Evolutionary conservation across 2,113 vertebrate genomes (phyloP).

Genomic region (Charina bottae): DNA sequence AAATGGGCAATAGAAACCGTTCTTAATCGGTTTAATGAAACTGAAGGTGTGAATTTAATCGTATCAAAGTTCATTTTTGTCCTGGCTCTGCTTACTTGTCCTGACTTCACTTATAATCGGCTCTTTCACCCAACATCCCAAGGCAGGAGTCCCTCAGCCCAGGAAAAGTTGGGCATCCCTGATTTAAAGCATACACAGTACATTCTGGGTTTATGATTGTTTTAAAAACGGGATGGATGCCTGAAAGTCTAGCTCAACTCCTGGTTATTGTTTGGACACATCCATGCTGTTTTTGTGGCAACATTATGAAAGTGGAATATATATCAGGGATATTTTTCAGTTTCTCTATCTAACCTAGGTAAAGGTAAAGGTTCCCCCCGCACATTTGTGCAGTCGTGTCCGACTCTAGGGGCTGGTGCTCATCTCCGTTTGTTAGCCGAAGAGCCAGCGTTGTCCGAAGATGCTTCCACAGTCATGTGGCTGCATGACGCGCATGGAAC

Average conservation of each 20-base stretch:
- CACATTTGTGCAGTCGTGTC: no score
- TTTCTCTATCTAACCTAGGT: not conserved
- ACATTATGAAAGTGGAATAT: not conserved
- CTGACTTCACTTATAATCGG: not conserved
- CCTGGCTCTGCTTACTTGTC: not conserved
- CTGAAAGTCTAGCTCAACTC: not conserved
- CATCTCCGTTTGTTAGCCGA: no score
- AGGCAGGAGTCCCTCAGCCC: not conserved
- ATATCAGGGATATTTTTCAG: not conserved
- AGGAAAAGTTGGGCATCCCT: not conserved
- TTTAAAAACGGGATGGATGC: not conserved
- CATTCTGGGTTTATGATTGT: not conserved
- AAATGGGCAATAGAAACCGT: not conserved
- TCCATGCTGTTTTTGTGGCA: not conserved
- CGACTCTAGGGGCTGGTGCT: no score
- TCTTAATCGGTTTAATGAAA: not conserved
- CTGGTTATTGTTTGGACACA: no score
- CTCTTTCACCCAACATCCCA: not conserved
- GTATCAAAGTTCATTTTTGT: not conserved
- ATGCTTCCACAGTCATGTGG: no score
- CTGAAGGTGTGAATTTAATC: not conserved
- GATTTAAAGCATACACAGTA: not conserved
- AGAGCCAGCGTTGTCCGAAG: no score
- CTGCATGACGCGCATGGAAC: no score
- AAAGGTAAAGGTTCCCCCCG: no score